These are phyloP conservation scores for Helicolenus hilgendorfi DNA, from an alignment of 2,797 vertebrate genomes.

Conservation along the genomic window DNA sequence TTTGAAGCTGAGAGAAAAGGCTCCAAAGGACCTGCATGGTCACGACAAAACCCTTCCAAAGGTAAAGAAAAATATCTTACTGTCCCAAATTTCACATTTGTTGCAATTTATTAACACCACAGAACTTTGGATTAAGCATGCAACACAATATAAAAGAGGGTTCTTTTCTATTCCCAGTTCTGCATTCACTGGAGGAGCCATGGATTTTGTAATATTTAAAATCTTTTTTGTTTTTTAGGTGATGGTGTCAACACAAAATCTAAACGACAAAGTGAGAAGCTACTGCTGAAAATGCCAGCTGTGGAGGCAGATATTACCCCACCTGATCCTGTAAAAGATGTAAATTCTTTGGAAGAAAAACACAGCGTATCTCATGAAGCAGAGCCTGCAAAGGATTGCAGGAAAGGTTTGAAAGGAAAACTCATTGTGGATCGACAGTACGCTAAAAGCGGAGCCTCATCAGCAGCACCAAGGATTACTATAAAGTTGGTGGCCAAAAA, in stretches of 20 bases:
- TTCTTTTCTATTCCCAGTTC: not conserved
- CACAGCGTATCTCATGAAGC: slow-evolving; percentile 70
- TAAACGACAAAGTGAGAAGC: slow-evolving; percentile 84
- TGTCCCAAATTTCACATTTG: not conserved
- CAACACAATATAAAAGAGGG: not conserved
- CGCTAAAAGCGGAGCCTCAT: slow-evolving; percentile 74
- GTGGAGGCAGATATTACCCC: slow-evolving; percentile 79
- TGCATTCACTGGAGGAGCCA: not conserved
- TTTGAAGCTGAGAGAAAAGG: slow-evolving; percentile 92
- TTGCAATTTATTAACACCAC: not conserved
- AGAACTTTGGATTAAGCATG: not conserved
- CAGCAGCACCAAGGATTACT: slow-evolving; percentile 88
- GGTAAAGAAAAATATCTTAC: slow-evolving; percentile 80
- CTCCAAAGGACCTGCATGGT: slow-evolving; percentile 83
- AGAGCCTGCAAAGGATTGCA: slow-evolving; percentile 80
- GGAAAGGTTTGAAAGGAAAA: slow-evolving; percentile 83
- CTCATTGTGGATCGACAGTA: slow-evolving; percentile 77
- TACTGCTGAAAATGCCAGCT: slow-evolving; percentile 76
- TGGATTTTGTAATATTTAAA: not conserved
- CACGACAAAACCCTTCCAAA: slow-evolving; percentile 90
- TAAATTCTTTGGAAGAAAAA: slow-evolving; percentile 79
- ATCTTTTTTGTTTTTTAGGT: slow-evolving; percentile 62
- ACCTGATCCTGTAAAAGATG: slow-evolving; percentile 73
- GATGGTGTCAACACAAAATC: slow-evolving; percentile 82
- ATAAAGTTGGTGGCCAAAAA: slow-evolving; percentile 91